phyloP scores from a whole-genome alignment of 2,797 vertebrate species.

The Aphelocoma californica region DNA sequence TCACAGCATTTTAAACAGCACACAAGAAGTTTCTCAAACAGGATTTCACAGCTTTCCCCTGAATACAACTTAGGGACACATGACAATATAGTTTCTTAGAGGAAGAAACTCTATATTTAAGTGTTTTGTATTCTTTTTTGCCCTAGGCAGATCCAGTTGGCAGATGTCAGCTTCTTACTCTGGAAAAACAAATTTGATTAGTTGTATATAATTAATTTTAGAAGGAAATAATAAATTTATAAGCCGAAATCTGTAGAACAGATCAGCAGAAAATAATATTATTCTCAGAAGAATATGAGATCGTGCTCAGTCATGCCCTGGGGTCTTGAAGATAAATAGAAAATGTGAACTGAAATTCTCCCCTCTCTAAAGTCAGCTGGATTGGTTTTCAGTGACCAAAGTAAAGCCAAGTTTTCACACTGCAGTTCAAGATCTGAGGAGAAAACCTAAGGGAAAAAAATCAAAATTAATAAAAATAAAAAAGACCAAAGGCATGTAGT shows the following conservation, averaged over 20 bases:
- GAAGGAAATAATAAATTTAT: background rate
- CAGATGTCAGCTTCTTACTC: background rate
- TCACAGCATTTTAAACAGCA: background rate
- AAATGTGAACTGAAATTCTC: background rate
- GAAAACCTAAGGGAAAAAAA: background rate
- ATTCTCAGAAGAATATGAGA: background rate
- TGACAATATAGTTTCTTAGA: background rate
- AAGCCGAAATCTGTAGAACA: background rate
- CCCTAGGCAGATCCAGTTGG: background rate
- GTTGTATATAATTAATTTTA: background rate
- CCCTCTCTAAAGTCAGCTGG: background rate
- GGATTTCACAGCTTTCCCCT: background rate
- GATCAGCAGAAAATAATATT: background rate
- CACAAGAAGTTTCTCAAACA: background rate
- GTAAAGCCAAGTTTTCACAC: background rate
- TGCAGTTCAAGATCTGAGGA: background rate
- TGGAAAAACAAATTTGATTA: background rate
- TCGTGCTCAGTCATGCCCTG: background rate
- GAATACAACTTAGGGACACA: background rate
- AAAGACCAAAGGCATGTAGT: background rate
- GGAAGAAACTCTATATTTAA: background rate
- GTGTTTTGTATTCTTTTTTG: background rate
- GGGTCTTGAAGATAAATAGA: background rate
- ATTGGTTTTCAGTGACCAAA: background rate
- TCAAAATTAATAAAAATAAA: background rate